Evolutionary conservation across 2,113 vertebrate genomes (phyloP).

Genomic region (Mastomys coucha): DNA sequence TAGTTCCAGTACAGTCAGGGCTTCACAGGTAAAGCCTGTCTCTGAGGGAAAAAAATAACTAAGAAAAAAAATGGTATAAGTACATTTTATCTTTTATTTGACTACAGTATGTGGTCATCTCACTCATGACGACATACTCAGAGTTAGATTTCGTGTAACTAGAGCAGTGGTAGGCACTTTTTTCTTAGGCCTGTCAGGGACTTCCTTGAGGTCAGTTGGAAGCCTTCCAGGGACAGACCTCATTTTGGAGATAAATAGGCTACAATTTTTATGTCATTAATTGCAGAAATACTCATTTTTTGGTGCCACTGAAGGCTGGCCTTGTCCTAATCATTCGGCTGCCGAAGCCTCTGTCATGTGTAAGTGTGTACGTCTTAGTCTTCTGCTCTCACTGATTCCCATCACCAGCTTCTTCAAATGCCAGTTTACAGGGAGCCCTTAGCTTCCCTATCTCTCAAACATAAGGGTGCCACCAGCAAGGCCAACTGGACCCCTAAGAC

Average conservation of each 20-base stretch:
- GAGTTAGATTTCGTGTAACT: background rate
- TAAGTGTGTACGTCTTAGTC: background rate
- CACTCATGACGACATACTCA: background rate
- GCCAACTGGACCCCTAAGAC: background rate
- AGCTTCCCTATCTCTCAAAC: background rate
- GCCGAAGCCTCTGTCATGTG: background rate
- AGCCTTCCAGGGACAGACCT: slow-evolving; percentile 39
- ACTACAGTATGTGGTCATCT: background rate
- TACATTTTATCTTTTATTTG: background rate
- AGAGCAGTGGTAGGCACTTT: background rate
- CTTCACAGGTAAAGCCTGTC: background rate
- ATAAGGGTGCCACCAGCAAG: too few relatives aligned
- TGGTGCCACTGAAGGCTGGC: background rate
- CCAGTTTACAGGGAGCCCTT: background rate
- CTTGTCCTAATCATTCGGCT: background rate
- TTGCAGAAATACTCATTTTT: background rate
- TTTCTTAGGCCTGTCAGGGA: background rate
- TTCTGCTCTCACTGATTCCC: background rate
- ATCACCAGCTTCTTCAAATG: background rate
- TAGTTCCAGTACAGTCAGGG: background rate
- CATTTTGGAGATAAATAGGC: slow-evolving; percentile 52
- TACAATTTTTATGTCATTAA: slow-evolving; percentile 38
- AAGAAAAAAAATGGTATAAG: background rate
- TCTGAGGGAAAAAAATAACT: background rate
- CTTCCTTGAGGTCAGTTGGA: slow-evolving; percentile 39